phyloP scores from a whole-genome alignment of 2,113 vertebrate genomes.

The Myotis brandtii region DNA sequence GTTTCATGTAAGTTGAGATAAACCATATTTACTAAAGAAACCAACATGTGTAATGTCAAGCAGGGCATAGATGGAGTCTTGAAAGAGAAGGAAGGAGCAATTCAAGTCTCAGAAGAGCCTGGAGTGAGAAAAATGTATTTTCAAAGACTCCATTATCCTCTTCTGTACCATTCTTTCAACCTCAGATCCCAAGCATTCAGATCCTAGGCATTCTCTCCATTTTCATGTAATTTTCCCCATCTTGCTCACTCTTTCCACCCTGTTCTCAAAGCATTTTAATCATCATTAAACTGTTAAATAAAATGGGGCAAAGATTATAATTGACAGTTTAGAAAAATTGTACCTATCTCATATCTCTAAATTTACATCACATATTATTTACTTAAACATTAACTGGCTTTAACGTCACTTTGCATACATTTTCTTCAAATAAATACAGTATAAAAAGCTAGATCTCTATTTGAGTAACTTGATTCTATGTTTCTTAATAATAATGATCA shows the following conservation, averaged over 20 bases:
- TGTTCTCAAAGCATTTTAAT: not conserved
- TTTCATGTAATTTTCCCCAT: not conserved
- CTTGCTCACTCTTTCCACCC: not conserved
- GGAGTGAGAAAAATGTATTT: not conserved
- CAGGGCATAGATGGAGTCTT: not conserved
- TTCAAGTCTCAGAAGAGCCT: not conserved
- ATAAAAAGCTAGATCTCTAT: not conserved
- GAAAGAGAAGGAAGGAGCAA: not conserved
- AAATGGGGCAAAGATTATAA: not conserved
- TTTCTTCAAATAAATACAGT: not conserved
- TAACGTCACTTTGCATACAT: not conserved
- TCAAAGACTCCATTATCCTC: not conserved
- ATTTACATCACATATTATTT: not conserved
- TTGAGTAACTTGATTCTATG: not conserved
- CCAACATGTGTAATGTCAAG: not conserved
- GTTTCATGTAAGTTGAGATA: not conserved
- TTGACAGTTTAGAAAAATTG: constrained; percentile 6
- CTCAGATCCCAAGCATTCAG: not conserved
- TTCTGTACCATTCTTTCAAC: not conserved
- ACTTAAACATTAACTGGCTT: not conserved
- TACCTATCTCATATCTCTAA: not conserved
- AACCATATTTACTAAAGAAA: not conserved
- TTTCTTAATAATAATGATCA: not conserved
- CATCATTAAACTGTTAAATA: not conserved
- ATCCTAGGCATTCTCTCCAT: not conserved